Conservation (phyloP, 2,888 invertebrate species). For the Galerucella calmariensis region DNA sequence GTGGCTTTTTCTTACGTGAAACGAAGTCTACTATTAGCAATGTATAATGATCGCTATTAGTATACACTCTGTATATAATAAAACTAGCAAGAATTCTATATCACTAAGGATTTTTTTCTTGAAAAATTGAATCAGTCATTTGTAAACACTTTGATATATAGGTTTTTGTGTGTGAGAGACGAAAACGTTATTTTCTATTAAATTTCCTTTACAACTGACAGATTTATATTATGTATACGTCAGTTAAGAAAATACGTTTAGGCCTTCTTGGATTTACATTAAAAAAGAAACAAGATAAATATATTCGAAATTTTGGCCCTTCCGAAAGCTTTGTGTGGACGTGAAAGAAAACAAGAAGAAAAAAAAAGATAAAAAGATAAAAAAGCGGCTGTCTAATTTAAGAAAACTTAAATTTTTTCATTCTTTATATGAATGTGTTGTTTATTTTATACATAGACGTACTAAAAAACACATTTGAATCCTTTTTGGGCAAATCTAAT, state of each 20-base stretch:
- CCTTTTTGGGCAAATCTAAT: too few relatives aligned
- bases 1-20: too few relatives aligned
- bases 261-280: not conserved
- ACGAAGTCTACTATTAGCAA: too few relatives aligned
- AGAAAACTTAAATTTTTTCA: not conserved
- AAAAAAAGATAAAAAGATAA: too few relatives aligned
- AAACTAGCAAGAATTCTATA: too few relatives aligned
- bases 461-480: too few relatives aligned
- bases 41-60: too few relatives aligned
- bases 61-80: too few relatives aligned
- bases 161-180: not conserved
- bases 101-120: too few relatives aligned
- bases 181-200: not conserved
- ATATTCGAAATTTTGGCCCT: not conserved
- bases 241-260: not conserved
- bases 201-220: not conserved
- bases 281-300: not conserved
- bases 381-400: too few relatives aligned
- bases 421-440: not conserved
- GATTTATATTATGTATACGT: not conserved
- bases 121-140: not conserved
- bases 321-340: not conserved
- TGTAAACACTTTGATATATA: not conserved
- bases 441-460: not conserved
- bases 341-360: too few relatives aligned